These are phyloP conservation scores for Nowickia ferox DNA, from an alignment of 2,888 invertebrate genomes.

Conservation along the genomic window DNA sequence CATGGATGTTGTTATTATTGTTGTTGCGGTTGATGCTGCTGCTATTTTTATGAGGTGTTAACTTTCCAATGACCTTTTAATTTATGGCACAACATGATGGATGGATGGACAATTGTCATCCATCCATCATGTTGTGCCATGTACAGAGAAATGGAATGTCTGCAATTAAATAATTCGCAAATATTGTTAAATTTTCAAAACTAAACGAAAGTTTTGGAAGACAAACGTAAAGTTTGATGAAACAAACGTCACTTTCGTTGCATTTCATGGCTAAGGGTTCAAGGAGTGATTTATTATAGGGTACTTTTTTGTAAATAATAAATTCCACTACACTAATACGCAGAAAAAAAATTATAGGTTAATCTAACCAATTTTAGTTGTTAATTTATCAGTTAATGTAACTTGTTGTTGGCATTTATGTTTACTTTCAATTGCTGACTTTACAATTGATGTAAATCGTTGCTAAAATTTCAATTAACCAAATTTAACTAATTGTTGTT, in stretches of 20 bases:
- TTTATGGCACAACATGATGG: conserved; percentile 53
- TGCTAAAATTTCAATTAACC: too few species aligned
- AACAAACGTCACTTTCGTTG: background rate
- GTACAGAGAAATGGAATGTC: background rate
- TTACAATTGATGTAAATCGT: too few species aligned
- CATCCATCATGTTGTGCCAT: too few species aligned
- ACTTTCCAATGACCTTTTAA: conserved; percentile 67
- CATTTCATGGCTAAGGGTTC: background rate
- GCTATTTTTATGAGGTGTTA: conserved; percentile 72
- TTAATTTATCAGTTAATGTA: background rate
- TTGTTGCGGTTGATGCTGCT: conserved; percentile 23
- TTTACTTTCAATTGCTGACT: too few species aligned
- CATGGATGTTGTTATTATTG: background rate
- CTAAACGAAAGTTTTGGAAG: background rate
- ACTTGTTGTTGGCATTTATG: background rate
- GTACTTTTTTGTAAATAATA: background rate
- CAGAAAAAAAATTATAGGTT: too few species aligned
- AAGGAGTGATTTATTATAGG: background rate
- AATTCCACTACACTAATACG: too few species aligned
- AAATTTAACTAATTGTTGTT: too few species aligned
- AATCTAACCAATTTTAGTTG: background rate
- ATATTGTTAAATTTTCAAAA: background rate
- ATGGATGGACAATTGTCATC: conserved; percentile 46
- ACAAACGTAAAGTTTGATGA: conserved; percentile 1
- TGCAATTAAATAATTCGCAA: conserved; percentile 43